Evolutionary conservation across 2,797 vertebrate genomes (phyloP).

Genomic region (Amblyraja radiata): DNA sequence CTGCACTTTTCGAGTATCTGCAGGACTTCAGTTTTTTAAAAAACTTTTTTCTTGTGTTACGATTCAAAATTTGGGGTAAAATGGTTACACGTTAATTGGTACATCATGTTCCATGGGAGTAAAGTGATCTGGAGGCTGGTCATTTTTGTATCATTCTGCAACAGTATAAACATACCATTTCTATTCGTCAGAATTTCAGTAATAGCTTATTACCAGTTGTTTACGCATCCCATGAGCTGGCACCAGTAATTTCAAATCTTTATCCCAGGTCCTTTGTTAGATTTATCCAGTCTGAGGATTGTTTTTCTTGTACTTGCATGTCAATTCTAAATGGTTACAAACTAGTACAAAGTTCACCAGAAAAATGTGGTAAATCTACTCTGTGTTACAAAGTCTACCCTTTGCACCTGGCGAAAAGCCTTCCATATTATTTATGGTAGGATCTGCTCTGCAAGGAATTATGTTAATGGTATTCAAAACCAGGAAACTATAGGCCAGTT

Average conservation of each 20-base stretch:
- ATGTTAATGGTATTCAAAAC: not conserved
- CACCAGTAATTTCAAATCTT: not conserved
- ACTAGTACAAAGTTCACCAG: not conserved
- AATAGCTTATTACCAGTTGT: not conserved
- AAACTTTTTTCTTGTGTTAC: not conserved
- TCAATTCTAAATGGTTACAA: not conserved
- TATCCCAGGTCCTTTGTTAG: not conserved
- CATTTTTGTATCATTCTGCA: not conserved
- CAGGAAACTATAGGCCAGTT: no score
- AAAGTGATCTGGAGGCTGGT: not conserved
- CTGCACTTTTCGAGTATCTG: no score
- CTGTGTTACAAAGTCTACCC: not conserved
- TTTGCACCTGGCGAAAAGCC: not conserved
- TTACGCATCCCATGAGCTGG: not conserved
- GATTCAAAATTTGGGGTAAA: not conserved
- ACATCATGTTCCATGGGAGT: not conserved
- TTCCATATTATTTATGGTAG: not conserved
- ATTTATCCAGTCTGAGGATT: not conserved
- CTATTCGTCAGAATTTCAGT: not conserved
- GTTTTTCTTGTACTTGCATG: not conserved
- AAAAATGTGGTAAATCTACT: not conserved
- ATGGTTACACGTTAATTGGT: not conserved
- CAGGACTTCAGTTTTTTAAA: no score
- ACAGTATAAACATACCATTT: not conserved
- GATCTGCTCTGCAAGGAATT: not conserved